Evolutionary conservation across 2,113 vertebrate species (phyloP), one percentile per base, ranked within the genome.

Genomic region (Dasyprocta punctata): DNA sequence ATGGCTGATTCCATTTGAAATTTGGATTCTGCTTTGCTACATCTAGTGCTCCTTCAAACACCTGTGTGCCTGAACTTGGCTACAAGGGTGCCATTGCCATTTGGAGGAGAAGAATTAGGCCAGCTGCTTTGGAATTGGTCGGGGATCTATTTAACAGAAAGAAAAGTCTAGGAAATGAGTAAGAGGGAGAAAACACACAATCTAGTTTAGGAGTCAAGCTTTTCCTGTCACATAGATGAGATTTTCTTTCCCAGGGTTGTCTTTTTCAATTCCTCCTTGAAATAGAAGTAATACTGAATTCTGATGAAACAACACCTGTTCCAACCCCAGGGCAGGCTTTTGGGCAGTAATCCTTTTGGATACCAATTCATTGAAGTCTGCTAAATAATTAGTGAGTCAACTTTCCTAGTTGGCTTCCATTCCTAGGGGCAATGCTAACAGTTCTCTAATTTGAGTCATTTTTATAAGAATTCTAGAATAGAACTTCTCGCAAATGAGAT

Each of bases 371-470:
- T 75, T 92, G 60, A 88, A 82, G 73, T 93, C 91, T 96, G 95
- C 78, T 96, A 85, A 96, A 92, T 96, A 97, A 96, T 98, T 97
- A 97, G 92, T 87, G 85, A 97, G 84, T 96, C 85, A 88, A 58
- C 49, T 89, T 96, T 89, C 36, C 92, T 95, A n/a, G 44, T 86
- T 91, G 69, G 84, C 93, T 97, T 96, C 58, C 60, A 94, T 86
- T 97, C 94, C 92, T 88, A 3, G 17, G 81, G 75, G 80, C 81
- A 88, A 93, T 4, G n/a, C 28, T 86, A 75, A 92, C 56, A 81
- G 60, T 87, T 85, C 61, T 77, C 52, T 89, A 33, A 95, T 60
- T 82, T 69, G 20, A 86, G 52, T 60, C 26, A 41, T 86, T 77
- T 77, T 95, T n/a, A 54, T 65, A 44, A 77, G 22, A 87, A 82